Base-by-base conservation (phyloP, 2,888 invertebrate species). In the Oligia fasciuncula region DNA sequence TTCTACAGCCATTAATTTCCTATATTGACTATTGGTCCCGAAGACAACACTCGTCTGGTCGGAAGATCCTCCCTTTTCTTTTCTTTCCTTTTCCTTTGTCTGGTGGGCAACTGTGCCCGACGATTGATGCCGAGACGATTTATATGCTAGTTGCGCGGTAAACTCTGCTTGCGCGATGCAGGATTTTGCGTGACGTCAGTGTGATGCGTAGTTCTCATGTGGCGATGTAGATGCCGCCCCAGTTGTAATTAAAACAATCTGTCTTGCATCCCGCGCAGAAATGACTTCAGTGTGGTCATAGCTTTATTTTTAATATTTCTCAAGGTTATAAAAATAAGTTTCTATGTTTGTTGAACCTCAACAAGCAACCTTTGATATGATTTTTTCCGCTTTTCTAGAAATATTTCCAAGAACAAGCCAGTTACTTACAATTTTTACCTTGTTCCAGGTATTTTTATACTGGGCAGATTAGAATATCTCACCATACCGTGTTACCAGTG, bases 381-480 rank as follows among this genome's bases (percentile, higher is more conserved):
- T 19, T 29, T 54, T 17, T 40, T 29, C 13, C 49, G 17, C 8
- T 78, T 62, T 51, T 54, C 4, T n/a, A 43, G n/a, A 17, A 76
- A 51, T 46, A 19, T 66, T 13, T 13, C 66, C 23, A 51, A 72
- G 17, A 62, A 67, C 23, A 35, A 51, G 17, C 35, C 5, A 23
- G 19, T 29, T 17, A 57, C 17, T 43, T 49, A 79, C 17, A 62
- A 73, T 68, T 60, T 40, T 74, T 13, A 68, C 11, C 51, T 76
- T 80, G 73, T 91, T 91, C 19, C 92, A 96, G 96, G 84, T 98
- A 98, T 93, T 97, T 99, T 93, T 99, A 99, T 96, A 99, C 99
- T 0, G 99, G 99, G 65, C 98, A 98, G 95, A 98, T 99, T 88
- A 97, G 98, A 90, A 98, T 99, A 91, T 98, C 98, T 11, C 98